A percentile compares a stretch with the other conserved stretches of the same genome.
Evolutionary conservation across 2,113 vertebrate genomes (phyloP).

Genomic region (Coptodon rendalli): DNA sequence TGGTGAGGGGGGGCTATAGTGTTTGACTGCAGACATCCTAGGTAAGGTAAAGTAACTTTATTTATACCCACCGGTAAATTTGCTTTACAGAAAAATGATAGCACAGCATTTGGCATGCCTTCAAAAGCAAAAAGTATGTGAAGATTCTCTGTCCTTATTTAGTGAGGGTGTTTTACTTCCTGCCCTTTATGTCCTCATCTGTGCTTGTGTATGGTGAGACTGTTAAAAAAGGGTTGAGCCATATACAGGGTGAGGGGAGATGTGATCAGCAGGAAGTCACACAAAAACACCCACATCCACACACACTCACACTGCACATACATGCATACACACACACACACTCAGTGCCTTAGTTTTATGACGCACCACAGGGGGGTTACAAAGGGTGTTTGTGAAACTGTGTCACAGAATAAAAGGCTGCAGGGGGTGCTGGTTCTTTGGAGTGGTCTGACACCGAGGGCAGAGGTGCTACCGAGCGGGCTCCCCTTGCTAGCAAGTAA

Average conservation of each 20-base stretch:
- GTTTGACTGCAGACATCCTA: neutral
- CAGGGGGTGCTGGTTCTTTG: neutral
- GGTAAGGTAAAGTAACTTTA: neutral
- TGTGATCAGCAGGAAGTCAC: neutral
- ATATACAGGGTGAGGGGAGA: neutral
- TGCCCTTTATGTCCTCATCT: neutral
- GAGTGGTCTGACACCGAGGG: neutral
- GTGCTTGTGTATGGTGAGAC: neutral
- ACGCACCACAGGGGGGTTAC: neutral
- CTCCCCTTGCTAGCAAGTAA: neutral
- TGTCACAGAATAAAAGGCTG: neutral
- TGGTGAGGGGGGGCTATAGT: no score
- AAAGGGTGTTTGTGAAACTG: no score
- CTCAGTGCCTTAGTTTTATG: neutral
- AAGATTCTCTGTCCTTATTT: neutral
- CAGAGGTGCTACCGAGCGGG: neutral
- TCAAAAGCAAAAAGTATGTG: neutral
- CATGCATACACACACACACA: neutral
- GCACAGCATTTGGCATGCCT: neutral
- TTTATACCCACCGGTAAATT: neutral
- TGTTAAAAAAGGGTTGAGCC: neutral
- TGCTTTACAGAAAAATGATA: neutral
- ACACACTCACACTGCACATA: neutral
- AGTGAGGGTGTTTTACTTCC: neutral
- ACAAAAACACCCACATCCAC: neutral